Evolutionary conservation across 2,113 vertebrate genomes (phyloP), one percentile per base, ranked within the genome.

Genomic region (Dendropsophus ebraccatus): DNA sequence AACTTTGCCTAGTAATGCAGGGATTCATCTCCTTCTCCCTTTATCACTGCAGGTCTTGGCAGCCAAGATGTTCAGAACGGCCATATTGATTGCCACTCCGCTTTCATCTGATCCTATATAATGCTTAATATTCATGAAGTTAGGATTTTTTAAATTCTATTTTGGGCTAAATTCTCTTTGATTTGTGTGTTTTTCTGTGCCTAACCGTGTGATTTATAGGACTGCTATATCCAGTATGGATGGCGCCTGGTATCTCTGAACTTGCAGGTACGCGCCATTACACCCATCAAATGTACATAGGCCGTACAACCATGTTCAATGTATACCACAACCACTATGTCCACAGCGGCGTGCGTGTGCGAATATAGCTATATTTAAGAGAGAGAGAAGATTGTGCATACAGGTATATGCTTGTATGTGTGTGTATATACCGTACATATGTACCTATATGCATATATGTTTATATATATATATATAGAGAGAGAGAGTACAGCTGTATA

Each of bases 401-500:
- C 32, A 70, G 54, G 52, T 60, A 62, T 80, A 35, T 17, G 17
- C 23, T 9, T 58, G 54, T 80, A 80, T 80, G 49, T 50, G 30
- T 54, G 75, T 56, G 13, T 45, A n/a, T n/a, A n/a, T n/a, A n/a
- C n/a, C n/a, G 8, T 80, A 30, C 54, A 37, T 58, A 60, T 19
- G 12, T 41, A 62, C 32, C 28, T 41, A n/a, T 60, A 60, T 23
- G 12, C 30, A 19, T 70, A 70, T 70, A 41, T 70, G 41, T 49
- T 19, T 62, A 50, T 70, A 67, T 32, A 82, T 65, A n/a, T n/a
- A n/a, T 41, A 41, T 41, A 41, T 41, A 41, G 41, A 41, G 41
- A 41, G 41, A 41, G 41, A 81, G 35, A 45, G 17, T 41, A 81
- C 73, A 67, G 49, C 77, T 75, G 76, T 87, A 85, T 72, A 72